These are phyloP conservation scores for Thryonomys swinderianus DNA, from an alignment of 2,113 vertebrate species.

Conservation along the genomic window DNA sequence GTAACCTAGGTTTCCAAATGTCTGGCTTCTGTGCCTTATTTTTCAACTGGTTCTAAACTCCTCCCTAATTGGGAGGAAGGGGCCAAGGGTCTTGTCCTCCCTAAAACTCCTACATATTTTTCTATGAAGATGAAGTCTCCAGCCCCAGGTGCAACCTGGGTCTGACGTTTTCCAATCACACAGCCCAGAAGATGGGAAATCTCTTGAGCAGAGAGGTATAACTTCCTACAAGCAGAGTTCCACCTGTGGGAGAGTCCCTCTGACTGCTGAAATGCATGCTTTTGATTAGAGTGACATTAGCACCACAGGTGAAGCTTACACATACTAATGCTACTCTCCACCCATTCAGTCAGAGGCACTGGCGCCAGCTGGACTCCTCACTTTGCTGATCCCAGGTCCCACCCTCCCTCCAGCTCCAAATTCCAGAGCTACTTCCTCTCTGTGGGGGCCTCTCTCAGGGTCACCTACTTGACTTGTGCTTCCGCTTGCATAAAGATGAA, in stretches of 20 bases:
- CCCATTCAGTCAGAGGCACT: neutral
- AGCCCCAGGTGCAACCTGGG: neutral
- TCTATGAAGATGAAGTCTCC: neutral
- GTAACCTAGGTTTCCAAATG: neutral
- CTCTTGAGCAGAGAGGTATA: neutral
- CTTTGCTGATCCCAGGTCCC: neutral
- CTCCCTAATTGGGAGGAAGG: neutral
- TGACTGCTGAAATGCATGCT: neutral
- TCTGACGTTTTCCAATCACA: neutral
- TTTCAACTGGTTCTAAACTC: neutral
- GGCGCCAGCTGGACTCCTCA: neutral
- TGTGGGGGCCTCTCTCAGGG: neutral
- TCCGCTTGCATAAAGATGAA: constrained; percentile 99
- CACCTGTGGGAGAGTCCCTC: neutral
- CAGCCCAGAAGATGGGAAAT: neutral
- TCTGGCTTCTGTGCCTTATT: constrained; percentile 1
- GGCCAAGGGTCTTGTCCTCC: neutral
- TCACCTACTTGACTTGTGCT: constrained; percentile 98
- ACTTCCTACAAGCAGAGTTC: neutral
- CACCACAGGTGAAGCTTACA: neutral
- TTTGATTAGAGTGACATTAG: neutral
- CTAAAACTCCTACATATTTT: neutral
- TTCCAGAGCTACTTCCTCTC: neutral
- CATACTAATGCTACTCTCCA: neutral
- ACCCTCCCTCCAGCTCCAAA: neutral